phyloP scores from a whole-genome alignment of 1,140 invertebrate genomes.

The Leptopilina boulardi region DNA sequence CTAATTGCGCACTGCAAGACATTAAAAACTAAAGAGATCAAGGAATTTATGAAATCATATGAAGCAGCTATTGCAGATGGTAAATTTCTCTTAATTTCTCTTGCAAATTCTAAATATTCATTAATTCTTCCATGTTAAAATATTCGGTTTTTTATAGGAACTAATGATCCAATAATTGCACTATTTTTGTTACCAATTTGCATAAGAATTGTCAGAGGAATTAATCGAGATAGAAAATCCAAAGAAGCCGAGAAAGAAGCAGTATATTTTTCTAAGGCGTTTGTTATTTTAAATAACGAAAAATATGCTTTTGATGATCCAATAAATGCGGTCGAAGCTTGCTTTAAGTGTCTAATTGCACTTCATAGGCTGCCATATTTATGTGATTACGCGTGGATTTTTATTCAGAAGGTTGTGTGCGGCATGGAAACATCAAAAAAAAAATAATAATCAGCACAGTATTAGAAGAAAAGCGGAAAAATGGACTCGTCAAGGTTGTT shows the following conservation, averaged over 20 bases:
- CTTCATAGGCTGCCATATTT: no score
- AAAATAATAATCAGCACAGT: no score
- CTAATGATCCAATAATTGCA: slow-evolving; percentile 2
- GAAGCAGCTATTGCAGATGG: neutral
- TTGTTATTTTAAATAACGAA: no score
- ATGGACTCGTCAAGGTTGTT: no score
- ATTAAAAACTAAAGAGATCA: slow-evolving; percentile 34
- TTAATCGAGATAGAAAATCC: slow-evolving; percentile 2
- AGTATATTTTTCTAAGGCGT: slow-evolving; percentile 10
- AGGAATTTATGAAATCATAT: neutral
- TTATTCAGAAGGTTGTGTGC: no score
- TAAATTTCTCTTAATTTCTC: neutral
- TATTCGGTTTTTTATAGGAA: slow-evolving; percentile 16
- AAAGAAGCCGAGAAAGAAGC: neutral
- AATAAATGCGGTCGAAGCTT: no score
- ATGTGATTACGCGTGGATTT: no score
- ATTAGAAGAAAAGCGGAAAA: no score
- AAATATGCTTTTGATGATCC: no score
- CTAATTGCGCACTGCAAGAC: neutral
- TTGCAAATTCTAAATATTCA: neutral
- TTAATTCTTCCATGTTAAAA: slow-evolving; percentile 12
- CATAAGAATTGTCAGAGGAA: no score
- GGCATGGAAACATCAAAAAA: no score
- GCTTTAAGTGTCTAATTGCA: no score
- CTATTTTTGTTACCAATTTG: slow-evolving; percentile 34